These are phyloP conservation scores for Diploptera punctata DNA, from an alignment of 2,888 invertebrate genomes.

Conservation along the genomic window DNA sequence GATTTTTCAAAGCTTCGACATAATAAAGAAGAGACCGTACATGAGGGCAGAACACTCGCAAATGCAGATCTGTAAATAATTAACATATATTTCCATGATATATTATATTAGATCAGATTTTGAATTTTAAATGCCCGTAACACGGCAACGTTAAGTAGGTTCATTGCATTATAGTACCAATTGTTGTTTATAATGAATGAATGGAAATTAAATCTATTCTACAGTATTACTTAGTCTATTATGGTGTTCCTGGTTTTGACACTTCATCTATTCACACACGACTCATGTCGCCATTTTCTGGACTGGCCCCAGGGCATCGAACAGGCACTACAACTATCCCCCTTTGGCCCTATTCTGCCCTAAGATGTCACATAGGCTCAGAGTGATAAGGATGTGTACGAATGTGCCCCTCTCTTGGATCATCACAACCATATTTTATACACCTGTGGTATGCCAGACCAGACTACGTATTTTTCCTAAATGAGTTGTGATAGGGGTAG, in stretches of 20 bases:
- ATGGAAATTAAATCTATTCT: too few relatives aligned
- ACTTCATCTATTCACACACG: not conserved
- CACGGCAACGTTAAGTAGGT: not conserved
- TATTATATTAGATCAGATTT: not conserved
- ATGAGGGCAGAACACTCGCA: not conserved
- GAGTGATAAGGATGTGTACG: not conserved
- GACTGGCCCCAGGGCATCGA: too few relatives aligned
- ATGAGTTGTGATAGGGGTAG: too few relatives aligned
- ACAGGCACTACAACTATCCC: too few relatives aligned
- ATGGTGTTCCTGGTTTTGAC: not conserved
- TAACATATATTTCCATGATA: not conserved
- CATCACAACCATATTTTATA: too few relatives aligned
- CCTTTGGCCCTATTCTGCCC: too few relatives aligned
- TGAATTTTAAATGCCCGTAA: not conserved
- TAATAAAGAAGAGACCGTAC: not conserved
- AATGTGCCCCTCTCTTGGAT: not conserved
- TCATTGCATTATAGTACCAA: too few relatives aligned
- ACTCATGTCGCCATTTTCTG: too few relatives aligned
- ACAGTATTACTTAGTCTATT: too few relatives aligned
- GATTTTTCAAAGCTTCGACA: not conserved
- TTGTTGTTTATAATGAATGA: too few relatives aligned
- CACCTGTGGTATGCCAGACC: not conserved
- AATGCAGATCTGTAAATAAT: not conserved
- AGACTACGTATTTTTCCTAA: too few relatives aligned
- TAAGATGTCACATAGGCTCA: too few relatives aligned